Base-by-base conservation (phyloP, 1,140 invertebrate species). In the Thrips palmi region DNA sequence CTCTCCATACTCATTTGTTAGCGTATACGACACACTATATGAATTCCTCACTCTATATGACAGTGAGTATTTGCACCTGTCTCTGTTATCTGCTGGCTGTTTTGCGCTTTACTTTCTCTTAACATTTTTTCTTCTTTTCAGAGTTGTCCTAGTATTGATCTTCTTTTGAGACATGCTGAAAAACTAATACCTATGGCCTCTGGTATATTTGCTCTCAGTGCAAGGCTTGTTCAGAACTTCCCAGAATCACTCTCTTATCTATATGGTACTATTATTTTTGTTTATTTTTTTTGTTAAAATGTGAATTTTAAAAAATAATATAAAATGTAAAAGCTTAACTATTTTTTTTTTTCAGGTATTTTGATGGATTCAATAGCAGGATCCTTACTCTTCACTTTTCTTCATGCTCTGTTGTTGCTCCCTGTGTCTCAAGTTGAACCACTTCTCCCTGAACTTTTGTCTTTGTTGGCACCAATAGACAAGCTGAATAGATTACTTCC, bases 1-100 rank as follows among this genome's bases (percentile, higher is more conserved):
- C 64, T 3, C 47, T 74, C 14, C 70, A 74, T 47, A 69, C 67
- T 49, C 71, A 74, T 52, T 44, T 73, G 38, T 49, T 73, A 39
- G 65, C 70, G 0, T n/a, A n/a, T n/a, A n/a, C n/a, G n/a, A n/a
- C n/a, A n/a, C 62, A 64, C 44, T 49, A 48, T 45, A 45, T 45
- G 39, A 23, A 37, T 21, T 17, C 33, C 1, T 39, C 37, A 27
- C 19, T 39, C 37, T 4, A n/a, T 31, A 6, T n/a, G 12, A 4
- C 6, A 31, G 4, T n/a, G 12, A 6, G 6, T 31, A 17, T 14
- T 14, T n/a, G 18, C 12, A 31, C 12, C 29, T 31, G 29, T 31
- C 6, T 31, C 29, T 31, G 29, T 31, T n/a, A 31, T 39, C 40
- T 14, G 15, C 40, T 27, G 7, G 34, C 4, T 33, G 8, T 20